Base-by-base conservation (phyloP, 2,113 vertebrate genomes). In the Sapayoa aenigma region DNA sequence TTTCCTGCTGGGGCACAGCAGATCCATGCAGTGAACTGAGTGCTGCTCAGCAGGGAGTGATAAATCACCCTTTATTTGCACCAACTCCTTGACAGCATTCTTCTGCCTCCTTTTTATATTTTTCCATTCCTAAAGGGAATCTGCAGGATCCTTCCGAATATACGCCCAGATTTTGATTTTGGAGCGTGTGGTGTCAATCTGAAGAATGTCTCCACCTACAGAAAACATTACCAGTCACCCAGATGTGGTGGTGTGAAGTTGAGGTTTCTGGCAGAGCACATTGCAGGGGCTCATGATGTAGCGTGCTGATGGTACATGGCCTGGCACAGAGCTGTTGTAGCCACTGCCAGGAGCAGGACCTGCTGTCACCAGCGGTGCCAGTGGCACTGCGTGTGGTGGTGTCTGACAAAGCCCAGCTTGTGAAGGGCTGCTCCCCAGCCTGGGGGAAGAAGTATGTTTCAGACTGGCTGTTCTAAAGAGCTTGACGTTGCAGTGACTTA, bases 251-350 rank as follows among this genome's bases (percentile, higher is more conserved):
- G 3, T 23, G 60, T 37, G 52, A 55, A 42, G 60, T 11, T 68
- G 49, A 23, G 25, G 15, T 76, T 89, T 50, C n/a, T 28, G 56
- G 46, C 39, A 14, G 3, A 21, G 14, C 4, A 2, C 79, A 21
- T 37, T 12, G 53, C 33, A 28, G 75, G 31, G 49, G 22, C 44
- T 74, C 31, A 14, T 39, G 4, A 0, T 27, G 9, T 8, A 7
- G 66, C 1, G 0, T 39, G 74, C 77, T 58, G 1, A 2, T 9
- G 67, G 17, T 37, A 7, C 3, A 0, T 21, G 77, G 53, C 68
- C 62, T 52, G 80, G 41, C 84, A 55, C 49, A 20, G 58, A 83
- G 62, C 58, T 50, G 1, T 15, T 21, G 46, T 46, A 62, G 73
- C 73, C 14, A 0, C 55, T 49, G 65, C 80, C 49, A 37, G 4